Evolutionary conservation across 2,113 vertebrate genomes (phyloP).

Genomic region (Oreochromis spilurus): DNA sequence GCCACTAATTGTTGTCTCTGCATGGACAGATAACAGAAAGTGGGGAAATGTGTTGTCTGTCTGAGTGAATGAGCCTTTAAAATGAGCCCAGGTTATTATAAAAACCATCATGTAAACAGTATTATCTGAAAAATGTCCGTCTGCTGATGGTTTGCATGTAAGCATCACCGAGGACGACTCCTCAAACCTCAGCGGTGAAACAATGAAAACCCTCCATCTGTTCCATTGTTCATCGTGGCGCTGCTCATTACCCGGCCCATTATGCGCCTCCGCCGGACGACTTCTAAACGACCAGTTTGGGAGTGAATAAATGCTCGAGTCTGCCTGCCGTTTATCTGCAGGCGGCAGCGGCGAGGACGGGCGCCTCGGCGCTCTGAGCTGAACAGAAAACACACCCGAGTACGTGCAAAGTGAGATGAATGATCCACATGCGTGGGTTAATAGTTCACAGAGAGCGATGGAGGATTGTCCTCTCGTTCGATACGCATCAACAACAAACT

Average conservation of each 20-base stretch:
- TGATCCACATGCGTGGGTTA: neutral
- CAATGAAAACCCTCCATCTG: slow-evolving; percentile 16
- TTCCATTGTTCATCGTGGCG: neutral
- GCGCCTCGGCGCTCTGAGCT: neutral
- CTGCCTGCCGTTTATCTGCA: neutral
- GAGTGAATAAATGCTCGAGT: neutral
- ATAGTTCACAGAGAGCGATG: neutral
- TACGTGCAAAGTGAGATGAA: neutral
- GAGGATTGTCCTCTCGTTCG: neutral
- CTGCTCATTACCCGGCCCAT: slow-evolving; percentile 1
- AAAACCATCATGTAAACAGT: neutral
- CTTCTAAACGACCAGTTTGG: neutral
- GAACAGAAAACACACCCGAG: neutral
- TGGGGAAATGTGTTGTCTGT: rapidly evolving
- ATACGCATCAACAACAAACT: neutral
- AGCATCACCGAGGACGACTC: neutral
- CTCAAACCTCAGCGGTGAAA: neutral
- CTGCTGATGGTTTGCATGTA: neutral
- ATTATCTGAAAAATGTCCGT: neutral
- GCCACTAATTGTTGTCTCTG: neutral
- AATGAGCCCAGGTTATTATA: neutral
- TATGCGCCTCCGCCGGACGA: neutral
- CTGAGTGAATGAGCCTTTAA: neutral
- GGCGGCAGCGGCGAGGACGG: neutral
- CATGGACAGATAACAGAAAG: neutral